These are phyloP conservation scores for Lasioglossum oenotherae DNA, from an alignment of 2,888 invertebrate genomes.

Conservation along the genomic window DNA sequence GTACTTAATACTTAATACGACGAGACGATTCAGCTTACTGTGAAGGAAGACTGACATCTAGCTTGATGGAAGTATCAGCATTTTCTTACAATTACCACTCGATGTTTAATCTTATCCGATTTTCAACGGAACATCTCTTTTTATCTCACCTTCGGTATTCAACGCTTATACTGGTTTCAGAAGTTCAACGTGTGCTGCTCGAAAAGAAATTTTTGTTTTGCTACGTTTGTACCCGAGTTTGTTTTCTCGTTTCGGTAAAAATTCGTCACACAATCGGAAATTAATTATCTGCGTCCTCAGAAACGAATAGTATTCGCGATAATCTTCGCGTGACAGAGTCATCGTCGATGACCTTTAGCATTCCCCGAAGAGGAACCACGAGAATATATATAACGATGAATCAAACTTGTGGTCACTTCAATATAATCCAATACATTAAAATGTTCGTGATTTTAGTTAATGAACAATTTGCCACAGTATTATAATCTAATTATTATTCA, in stretches of 20 bases:
- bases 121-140: background rate
- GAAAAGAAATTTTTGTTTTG: background rate
- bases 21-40: background rate
- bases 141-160: background rate
- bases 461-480: background rate
- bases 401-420: background rate
- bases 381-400: background rate
- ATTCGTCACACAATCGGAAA: background rate
- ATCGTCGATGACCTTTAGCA: slow-evolving; percentile 24
- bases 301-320: background rate
- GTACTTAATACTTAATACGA: too few relatives aligned
- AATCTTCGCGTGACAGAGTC: background rate
- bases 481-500: background rate
- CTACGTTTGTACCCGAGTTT: background rate
- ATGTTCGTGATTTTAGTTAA: background rate
- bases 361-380: background rate
- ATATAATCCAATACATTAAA: background rate
- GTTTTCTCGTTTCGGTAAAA: background rate
- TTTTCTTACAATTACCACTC: background rate
- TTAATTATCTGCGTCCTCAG: background rate
- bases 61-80: background rate
- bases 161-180: background rate
- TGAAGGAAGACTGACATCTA: background rate
- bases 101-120: background rate
- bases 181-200: background rate